Evolutionary conservation across 2,888 invertebrate species (phyloP), one percentile per base, ranked within the genome.

Genomic region (Alcis repandata): DNA sequence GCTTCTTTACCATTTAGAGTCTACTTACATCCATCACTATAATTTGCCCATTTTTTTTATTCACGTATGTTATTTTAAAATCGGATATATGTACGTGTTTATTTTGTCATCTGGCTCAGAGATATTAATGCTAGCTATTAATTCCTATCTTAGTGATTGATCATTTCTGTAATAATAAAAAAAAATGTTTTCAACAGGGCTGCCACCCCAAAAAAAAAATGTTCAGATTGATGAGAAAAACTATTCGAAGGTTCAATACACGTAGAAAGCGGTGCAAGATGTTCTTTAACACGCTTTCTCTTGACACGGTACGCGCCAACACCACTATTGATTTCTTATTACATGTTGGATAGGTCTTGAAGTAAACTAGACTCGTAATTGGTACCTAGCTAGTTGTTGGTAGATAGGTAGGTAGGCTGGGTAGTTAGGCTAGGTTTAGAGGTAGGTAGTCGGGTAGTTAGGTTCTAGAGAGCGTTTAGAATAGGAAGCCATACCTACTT

Each of bases 261-360:
- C n/a, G 78, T 82, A 88, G 84, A 87, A 90, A 89, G 83, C 83
- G 83, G 72, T 90, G 86, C 87, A 87, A 88, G 87, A 75, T 86
- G 69, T 80, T 86, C 56, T 70, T 77, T 75, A 62, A 58, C 67
- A 76, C 77, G 73, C 88, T 90, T 79, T 79, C 91, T 67, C 82
- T 85, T 70, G 90, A 90, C 76, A 90, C 92, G 92, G 92, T 92
- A 91, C 83, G 83, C 48, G 56, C 8, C 36, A 38, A 38, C 53
- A 46, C n/a, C 27, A 33, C 17, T 19, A 43, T 49, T 64, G 63
- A 58, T 64, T 59, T 59, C 11, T 43, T 27, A 38, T 52, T 40
- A 49, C 56, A 41, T 22, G 36, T 63, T 63, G 19, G 63, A 64
- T 59, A 65, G 60, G 45, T 56, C 36, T 51, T 41, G 15, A 43